These are phyloP conservation scores for Ophion slaviceki DNA, from an alignment of 2,888 invertebrate genomes.

Conservation along the genomic window DNA sequence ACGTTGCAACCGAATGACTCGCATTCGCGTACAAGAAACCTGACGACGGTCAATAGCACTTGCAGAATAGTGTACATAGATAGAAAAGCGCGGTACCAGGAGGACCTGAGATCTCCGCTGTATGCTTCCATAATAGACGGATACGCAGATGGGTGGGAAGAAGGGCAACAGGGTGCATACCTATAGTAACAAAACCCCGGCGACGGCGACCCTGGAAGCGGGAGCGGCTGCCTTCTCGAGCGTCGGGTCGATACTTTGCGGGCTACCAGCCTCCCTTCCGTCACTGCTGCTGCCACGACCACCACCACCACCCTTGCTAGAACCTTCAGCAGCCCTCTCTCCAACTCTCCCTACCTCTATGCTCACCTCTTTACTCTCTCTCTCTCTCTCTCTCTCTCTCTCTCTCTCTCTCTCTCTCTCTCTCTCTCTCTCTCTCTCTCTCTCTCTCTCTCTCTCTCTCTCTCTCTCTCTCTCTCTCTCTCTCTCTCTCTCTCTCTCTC, in stretches of 20 bases:
- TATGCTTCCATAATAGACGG: slow-evolving; percentile 62
- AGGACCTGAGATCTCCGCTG: slow-evolving; percentile 47
- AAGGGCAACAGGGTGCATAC: slow-evolving; percentile 72
- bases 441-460: slow-evolving; percentile 57
- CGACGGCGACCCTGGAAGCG: slow-evolving; percentile 78
- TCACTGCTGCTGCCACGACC: slow-evolving; percentile 48
- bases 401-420: slow-evolving; percentile 60
- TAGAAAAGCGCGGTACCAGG: slow-evolving; percentile 30
- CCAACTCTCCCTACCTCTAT: slow-evolving; percentile 60
- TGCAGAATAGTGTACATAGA: not conserved
- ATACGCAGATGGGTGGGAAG: slow-evolving; percentile 58
- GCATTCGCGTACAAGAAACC: slow-evolving; percentile 39
- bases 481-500: slow-evolving; percentile 63
- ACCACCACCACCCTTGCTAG: slow-evolving; percentile 56
- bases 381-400: slow-evolving; percentile 49
- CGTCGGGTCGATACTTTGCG: slow-evolving; percentile 83
- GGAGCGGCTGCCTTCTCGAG: slow-evolving; percentile 75
- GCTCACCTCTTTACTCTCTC: slow-evolving; percentile 66
- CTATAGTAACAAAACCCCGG: slow-evolving; percentile 81
- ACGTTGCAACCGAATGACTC: slow-evolving; percentile 19
- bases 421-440: slow-evolving; percentile 62
- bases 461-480: slow-evolving; percentile 57
- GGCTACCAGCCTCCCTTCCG: slow-evolving; percentile 77
- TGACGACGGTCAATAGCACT: not conserved
- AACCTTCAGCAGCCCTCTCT: slow-evolving; percentile 68